These are phyloP conservation scores for Drosophila borealis DNA, from an alignment of 2,888 invertebrate genomes.

Conservation along the genomic window DNA sequence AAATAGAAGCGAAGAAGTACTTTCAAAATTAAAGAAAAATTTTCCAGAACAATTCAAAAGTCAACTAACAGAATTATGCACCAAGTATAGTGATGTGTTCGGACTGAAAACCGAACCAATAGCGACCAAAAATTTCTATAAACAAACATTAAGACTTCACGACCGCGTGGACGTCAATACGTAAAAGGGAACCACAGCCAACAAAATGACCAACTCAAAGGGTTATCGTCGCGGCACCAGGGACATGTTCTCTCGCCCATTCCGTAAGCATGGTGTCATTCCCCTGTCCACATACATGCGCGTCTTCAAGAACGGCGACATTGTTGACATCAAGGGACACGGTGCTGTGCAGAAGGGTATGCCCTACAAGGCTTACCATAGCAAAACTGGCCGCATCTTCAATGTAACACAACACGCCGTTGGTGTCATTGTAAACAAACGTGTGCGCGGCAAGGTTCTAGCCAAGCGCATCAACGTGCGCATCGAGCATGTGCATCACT, in stretches of 20 bases:
- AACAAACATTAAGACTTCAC: too few relatives aligned
- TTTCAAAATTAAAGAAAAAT: too few relatives aligned
- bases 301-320: conserved; percentile 99
- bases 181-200: conserved; percentile 71
- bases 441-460: conserved; percentile 97
- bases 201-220: conserved; percentile 99
- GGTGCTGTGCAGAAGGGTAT: conserved; percentile 99
- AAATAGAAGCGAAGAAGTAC: too few relatives aligned
- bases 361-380: conserved; percentile 99
- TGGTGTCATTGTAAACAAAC: conserved; percentile 99
- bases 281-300: conserved; percentile 98
- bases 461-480: conserved; percentile 98
- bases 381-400: conserved; percentile 98
- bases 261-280: conserved; percentile 97
- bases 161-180: too few relatives aligned
- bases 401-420: conserved; percentile 99
- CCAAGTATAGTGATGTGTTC: too few relatives aligned
- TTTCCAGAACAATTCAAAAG: too few relatives aligned
- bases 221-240: conserved; percentile 99
- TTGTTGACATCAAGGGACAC: conserved; percentile 99
- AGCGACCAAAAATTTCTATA: too few relatives aligned
- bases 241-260: conserved; percentile 98
- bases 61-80: too few relatives aligned
- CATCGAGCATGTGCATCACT: conserved; percentile 98
- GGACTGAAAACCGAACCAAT: too few relatives aligned